phyloP scores from a whole-genome alignment of 2,797 vertebrate genomes.

The Protonibea diacanthus region DNA sequence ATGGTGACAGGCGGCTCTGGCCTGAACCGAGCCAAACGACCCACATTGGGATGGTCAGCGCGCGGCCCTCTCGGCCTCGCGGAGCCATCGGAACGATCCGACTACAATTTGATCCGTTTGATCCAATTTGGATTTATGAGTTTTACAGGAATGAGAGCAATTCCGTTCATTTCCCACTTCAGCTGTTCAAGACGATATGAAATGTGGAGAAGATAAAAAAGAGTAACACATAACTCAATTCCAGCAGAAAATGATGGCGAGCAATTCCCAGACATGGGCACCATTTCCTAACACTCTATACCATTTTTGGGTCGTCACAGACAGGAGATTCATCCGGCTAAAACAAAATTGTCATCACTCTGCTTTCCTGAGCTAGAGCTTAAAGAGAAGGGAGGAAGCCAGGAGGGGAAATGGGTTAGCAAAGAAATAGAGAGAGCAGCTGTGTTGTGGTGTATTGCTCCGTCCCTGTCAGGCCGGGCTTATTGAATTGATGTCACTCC shows the following conservation, averaged over 20 bases:
- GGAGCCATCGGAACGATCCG: background rate
- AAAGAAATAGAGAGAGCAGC: conserved; percentile 67
- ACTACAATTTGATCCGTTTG: conserved; percentile 17
- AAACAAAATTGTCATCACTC: conserved; percentile 77
- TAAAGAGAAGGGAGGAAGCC: conserved; percentile 67
- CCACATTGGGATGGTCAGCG: conserved; percentile 53
- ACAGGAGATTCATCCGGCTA: conserved; percentile 74
- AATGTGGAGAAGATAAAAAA: conserved; percentile 19
- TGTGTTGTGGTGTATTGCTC: conserved; percentile 67
- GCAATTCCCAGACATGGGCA: conserved; percentile 47
- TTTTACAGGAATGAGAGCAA: conserved; percentile 10
- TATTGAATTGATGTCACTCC: conserved; percentile 77
- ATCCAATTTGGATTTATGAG: conserved; percentile 18
- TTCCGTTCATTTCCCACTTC: conserved; percentile 21
- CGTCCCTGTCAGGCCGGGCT: conserved; percentile 68
- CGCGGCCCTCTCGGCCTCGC: background rate
- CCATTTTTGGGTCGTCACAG: conserved; percentile 70
- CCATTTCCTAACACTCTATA: conserved; percentile 48
- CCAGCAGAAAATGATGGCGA: conserved; percentile 49
- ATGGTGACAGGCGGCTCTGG: conserved; percentile 58
- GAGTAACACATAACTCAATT: conserved; percentile 46
- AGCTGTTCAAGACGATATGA: conserved; percentile 30
- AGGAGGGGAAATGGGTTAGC: conserved; percentile 73
- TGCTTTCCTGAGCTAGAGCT: conserved; percentile 72
- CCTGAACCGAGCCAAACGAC: conserved; percentile 61